phyloP scores from a whole-genome alignment of 1,140 invertebrate genomes.

The Cydia fagiglandana region DNA sequence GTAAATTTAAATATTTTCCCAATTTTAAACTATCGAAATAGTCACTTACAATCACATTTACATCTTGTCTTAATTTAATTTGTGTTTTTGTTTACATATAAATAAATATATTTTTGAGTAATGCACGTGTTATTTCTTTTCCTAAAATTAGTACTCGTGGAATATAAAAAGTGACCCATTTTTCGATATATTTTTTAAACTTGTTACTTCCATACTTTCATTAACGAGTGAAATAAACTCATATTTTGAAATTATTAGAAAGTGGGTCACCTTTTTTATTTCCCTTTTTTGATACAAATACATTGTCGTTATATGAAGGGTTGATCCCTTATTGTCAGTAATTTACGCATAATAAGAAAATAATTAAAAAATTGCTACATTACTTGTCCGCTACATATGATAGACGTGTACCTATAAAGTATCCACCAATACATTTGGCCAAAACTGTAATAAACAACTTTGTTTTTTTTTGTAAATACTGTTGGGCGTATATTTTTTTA shows the following conservation, averaged over 20 bases:
- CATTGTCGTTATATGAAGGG: neutral
- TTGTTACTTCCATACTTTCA: neutral
- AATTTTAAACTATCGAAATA: conserved; percentile 2
- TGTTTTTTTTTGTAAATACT: neutral
- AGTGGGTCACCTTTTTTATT: neutral
- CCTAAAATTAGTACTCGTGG: neutral
- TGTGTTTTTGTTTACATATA: conserved; percentile 1
- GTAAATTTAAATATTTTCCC: neutral
- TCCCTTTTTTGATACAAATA: neutral
- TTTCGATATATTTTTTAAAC: neutral
- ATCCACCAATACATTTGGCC: neutral
- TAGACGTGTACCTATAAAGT: conserved; percentile 19
- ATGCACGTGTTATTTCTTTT: neutral
- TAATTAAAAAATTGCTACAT: conserved; percentile 16
- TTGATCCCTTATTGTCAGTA: conserved; percentile 13
- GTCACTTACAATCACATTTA: neutral
- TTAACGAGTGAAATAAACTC: neutral
- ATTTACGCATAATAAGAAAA: conserved; percentile 3
- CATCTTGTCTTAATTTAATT: conserved; percentile 12
- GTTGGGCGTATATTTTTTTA: neutral
- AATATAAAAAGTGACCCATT: neutral
- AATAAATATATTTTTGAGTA: neutral
- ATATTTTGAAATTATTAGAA: neutral
- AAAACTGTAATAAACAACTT: neutral
- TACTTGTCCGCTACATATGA: conserved; percentile 25